These are phyloP conservation scores for Drosophila ironensis DNA, from an alignment of 1,140 invertebrate species.

Conservation along the genomic window DNA sequence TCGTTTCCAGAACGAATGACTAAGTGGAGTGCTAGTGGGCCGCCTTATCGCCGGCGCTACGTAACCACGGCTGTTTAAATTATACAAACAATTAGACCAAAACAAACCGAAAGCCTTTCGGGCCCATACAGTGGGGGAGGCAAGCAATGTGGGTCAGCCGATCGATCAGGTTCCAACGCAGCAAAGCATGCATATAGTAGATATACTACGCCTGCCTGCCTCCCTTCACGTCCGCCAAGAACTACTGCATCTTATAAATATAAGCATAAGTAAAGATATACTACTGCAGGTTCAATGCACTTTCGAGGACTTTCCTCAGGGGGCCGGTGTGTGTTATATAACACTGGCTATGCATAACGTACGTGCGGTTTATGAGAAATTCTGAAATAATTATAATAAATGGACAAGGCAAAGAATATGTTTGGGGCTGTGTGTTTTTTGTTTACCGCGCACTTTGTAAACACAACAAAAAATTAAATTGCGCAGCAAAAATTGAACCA, in stretches of 20 bases:
- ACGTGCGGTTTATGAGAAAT: conserved; percentile 53
- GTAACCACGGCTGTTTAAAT: conserved; percentile 22
- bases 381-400: conserved; percentile 61
- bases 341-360: conserved; percentile 11
- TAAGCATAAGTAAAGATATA: background rate
- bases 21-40: conserved; percentile 12
- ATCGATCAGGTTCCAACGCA: conserved; percentile 38
- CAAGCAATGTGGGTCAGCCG: conserved; percentile 23
- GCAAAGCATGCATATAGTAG: background rate
- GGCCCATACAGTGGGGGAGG: conserved; percentile 21
- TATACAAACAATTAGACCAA: conserved; percentile 34
- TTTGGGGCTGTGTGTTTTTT: conserved; percentile 65
- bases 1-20: conserved; percentile 25
- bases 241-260: background rate
- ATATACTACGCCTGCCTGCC: too few species aligned
- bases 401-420: conserved; percentile 52
- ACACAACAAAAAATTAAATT: conserved; percentile 73
- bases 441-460: conserved; percentile 77
- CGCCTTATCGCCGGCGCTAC: conserved; percentile 31
- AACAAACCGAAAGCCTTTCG: conserved; percentile 42
- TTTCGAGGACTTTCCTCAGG: conserved; percentile 9
- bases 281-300: conserved; percentile 28
- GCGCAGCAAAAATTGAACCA: conserved; percentile 62
- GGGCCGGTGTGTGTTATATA: conserved; percentile 29
- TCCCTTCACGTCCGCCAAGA: conserved; percentile 16